These are phyloP conservation scores for Drosophila tsacasi DNA, from an alignment of 1,140 invertebrate species.

Conservation along the genomic window DNA sequence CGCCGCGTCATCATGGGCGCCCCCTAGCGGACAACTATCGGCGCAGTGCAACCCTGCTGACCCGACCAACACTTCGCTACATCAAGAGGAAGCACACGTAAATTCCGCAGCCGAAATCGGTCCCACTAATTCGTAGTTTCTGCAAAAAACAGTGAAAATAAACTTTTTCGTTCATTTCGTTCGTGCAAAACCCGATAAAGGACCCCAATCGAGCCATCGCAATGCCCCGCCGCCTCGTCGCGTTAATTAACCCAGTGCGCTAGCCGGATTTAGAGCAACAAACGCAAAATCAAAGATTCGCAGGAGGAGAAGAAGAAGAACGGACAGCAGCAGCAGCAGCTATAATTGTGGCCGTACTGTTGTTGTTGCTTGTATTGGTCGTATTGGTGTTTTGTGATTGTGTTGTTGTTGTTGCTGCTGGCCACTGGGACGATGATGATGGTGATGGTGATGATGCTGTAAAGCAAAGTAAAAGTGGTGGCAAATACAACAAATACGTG, in stretches of 20 bases:
- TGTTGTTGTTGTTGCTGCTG: slow-evolving; percentile 28
- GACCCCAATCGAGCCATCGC: slow-evolving; percentile 3
- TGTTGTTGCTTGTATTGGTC: slow-evolving; percentile 29
- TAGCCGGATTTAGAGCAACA: slow-evolving; percentile 8
- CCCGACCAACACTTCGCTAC: slow-evolving; percentile 5
- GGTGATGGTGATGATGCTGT: slow-evolving; percentile 33
- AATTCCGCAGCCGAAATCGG: slow-evolving; percentile 26
- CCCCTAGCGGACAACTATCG: background rate
- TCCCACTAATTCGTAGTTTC: slow-evolving; percentile 64
- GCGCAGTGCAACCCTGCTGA: background rate
- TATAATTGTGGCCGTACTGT: slow-evolving; percentile 39
- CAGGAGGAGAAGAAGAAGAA: slow-evolving; percentile 37
- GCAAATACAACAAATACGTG: slow-evolving; percentile 30
- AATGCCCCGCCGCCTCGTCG: background rate
- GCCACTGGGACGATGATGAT: slow-evolving; percentile 35
- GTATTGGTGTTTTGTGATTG: slow-evolving; percentile 23
- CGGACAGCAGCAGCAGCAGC: slow-evolving; percentile 35
- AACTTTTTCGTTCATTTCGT: slow-evolving; percentile 66
- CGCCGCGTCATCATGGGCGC: background rate
- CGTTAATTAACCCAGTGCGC: slow-evolving; percentile 5
- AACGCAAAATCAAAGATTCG: slow-evolving; percentile 38
- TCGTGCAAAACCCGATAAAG: slow-evolving; percentile 36
- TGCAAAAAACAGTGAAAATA: slow-evolving; percentile 75
- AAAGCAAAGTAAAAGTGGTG: slow-evolving; percentile 40
- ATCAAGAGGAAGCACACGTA: slow-evolving; percentile 11